A percentile compares a stretch with the other conserved stretches of the same genome.
Evolutionary conservation across 2,797 vertebrate genomes (phyloP).

Genomic region (Malurus leucopterus): DNA sequence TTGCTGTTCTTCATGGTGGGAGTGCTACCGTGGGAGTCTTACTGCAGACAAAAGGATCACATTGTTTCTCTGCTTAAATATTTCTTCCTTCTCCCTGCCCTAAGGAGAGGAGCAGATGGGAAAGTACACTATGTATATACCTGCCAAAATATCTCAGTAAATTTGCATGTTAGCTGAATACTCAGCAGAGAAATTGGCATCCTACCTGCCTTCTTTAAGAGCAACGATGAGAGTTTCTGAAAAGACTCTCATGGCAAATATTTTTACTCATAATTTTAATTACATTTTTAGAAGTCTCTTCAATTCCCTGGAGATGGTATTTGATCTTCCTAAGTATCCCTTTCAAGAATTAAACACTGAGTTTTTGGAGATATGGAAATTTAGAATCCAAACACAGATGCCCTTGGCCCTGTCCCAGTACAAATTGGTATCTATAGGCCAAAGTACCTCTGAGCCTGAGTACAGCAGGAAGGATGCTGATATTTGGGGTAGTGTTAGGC

Average conservation of each 20-base stretch:
- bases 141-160: neutral
- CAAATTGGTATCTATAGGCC: neutral
- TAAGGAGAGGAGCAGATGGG: constrained; percentile 19
- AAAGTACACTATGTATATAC: neutral
- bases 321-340: neutral
- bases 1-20: neutral
- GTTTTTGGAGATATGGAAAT: neutral
- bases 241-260: neutral
- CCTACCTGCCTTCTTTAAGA: neutral
- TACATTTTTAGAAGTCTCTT: neutral
- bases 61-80: neutral
- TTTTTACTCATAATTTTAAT: neutral
- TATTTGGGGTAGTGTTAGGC: neutral
- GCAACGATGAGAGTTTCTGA: neutral
- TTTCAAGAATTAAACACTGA: neutral
- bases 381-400: neutral
- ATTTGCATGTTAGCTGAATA: neutral
- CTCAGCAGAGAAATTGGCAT: neutral
- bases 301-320: neutral
- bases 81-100: neutral
- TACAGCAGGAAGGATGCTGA: neutral
- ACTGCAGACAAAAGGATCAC: neutral
- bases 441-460: neutral
- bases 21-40: neutral
- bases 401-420: neutral